These are phyloP conservation scores for Pterobdella sp. DNA, from an alignment of 2,888 invertebrate species.

Conservation along the genomic window DNA sequence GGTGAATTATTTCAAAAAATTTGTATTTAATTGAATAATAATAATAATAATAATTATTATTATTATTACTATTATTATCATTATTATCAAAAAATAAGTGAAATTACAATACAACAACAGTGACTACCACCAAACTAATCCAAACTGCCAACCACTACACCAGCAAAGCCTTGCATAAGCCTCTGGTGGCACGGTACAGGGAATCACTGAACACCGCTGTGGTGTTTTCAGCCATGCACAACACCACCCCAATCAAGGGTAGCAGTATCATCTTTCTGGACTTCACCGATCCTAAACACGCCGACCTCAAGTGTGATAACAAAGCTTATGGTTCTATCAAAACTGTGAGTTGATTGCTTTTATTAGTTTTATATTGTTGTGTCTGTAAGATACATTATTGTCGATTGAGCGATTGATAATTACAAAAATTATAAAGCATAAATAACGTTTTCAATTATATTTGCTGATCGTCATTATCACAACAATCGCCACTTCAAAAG, in stretches of 20 bases:
- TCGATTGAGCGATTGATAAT: no score
- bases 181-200: constrained; percentile 42
- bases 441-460: no score
- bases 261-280: constrained; percentile 50
- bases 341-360: constrained; percentile 44
- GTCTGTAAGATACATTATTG: no score
- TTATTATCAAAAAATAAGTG: no score
- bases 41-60: no score
- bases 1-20: no score
- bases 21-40: no score
- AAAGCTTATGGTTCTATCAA: constrained; percentile 48
- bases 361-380: no score
- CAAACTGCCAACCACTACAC: neutral
- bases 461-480: no score
- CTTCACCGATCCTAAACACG: constrained; percentile 40
- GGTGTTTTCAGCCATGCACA: constrained; percentile 52
- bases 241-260: constrained; percentile 52
- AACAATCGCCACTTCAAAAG: no score
- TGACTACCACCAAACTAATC: neutral
- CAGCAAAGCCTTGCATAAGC: constrained; percentile 36
- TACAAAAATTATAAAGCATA: no score
- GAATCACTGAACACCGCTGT: constrained; percentile 52
- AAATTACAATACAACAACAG: neutral
- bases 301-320: constrained; percentile 44
- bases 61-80: no score